phyloP scores from a whole-genome alignment of 2,888 invertebrate species.

The Acanthacorydalis orientalis region DNA sequence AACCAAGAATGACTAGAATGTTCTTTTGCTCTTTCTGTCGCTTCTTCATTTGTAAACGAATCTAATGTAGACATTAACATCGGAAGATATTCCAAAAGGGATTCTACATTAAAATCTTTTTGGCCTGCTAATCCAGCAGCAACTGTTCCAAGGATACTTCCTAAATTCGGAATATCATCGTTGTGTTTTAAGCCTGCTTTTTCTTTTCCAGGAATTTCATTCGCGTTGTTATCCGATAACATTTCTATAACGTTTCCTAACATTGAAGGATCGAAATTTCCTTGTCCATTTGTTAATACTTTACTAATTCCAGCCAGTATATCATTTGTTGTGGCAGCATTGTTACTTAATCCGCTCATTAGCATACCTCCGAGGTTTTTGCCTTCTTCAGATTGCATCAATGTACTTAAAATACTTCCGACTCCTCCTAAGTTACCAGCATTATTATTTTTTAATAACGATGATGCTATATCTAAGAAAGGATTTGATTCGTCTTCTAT shows the following conservation, averaged over 20 bases:
- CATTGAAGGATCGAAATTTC: slow-evolving; percentile 37
- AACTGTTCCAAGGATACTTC: slow-evolving; percentile 7
- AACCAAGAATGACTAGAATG: slow-evolving; percentile 56
- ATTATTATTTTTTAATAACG: background rate
- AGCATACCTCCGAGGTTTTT: slow-evolving; percentile 1
- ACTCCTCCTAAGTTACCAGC: background rate
- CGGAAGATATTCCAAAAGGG: slow-evolving; percentile 38
- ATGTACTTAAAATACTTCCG: background rate
- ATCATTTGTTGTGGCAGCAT: background rate
- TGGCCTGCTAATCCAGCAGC: background rate
- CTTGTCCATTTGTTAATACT: slow-evolving; percentile 13
- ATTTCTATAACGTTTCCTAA: slow-evolving; percentile 38
- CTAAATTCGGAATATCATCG: slow-evolving; percentile 10
- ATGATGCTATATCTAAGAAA: background rate
- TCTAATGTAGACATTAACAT: slow-evolving; percentile 47
- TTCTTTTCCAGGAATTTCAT: slow-evolving; percentile 8
- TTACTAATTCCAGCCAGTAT: background rate
- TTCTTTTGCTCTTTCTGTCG: slow-evolving; percentile 37
- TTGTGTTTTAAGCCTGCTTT: slow-evolving; percentile 11
- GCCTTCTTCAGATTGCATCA: slow-evolving; percentile 1
- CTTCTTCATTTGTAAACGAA: slow-evolving; percentile 42
- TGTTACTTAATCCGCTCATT: background rate
- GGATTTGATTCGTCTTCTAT: background rate
- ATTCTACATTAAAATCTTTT: background rate
- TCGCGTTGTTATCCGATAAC: slow-evolving; percentile 25